Evolutionary conservation across 1,140 invertebrate species (phyloP), one percentile per base, ranked within the genome.

Genomic region (Eciton burchellii): DNA sequence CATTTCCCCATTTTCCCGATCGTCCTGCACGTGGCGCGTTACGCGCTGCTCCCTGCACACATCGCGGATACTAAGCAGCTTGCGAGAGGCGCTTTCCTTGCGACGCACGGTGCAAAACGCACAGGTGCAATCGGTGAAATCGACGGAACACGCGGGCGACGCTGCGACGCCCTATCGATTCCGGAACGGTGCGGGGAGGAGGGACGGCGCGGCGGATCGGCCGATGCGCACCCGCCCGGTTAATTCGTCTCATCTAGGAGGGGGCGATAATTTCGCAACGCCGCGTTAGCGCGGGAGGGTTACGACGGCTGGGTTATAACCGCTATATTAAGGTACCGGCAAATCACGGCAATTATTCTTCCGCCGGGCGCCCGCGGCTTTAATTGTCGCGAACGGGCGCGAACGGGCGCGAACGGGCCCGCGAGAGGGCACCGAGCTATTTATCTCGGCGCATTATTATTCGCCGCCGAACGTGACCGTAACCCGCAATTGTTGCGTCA

Each of bases 361-460:
- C 66, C 29, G 16, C 49, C 41, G 21, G 24, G 43, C 21, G 6
- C n/a, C 45, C 41, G 35, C 68, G 45, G 72, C 84, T 84, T 73
- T 86, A 81, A 86, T 84, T 86, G 72, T 73, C 68, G 60, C n/a
- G 35, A 11, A 41, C 56, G 68, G 21, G 16, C 5, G 14, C 12
- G 21, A 12, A 4, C 5, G 65, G 16, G 0, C 16, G 56, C 3
- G 5, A 12, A 9, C 35, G 35, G 57, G 26, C 66, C 41, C 62
- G 45, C 26, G 24, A 35, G 35, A 6, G 35, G 35, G 35, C 2
- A 66, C 21, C 63, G 16, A 66, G 54, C 59, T 74, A 73, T 84
- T 84, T 84, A 82, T 74, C 79, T 81, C 60, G 83, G 41, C 24
- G 74, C 65, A 72, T 84, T 84, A 84, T 77, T 85, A 76, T 71